Percentiles rank a stretch among this genome's conserved stretches.
phyloP scores from a whole-genome alignment of 2,113 vertebrate genomes.

The Mirza zaza region DNA sequence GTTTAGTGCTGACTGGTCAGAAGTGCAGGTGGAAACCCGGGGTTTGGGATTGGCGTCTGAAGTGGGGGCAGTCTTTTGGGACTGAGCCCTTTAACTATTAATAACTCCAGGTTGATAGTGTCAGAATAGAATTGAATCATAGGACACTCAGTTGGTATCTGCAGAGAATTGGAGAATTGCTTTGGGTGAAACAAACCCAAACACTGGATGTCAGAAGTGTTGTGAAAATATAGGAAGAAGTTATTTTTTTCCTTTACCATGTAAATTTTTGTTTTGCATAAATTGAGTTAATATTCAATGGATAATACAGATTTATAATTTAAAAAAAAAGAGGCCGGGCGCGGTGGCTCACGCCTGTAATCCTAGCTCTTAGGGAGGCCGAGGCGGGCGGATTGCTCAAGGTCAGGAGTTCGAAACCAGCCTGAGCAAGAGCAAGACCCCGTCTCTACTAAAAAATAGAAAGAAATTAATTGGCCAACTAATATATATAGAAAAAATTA shows the following conservation, averaged over 20 bases:
- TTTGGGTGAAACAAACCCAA: neutral
- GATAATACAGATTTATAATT: neutral
- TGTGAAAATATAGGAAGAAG: neutral
- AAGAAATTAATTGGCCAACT: too few relatives aligned
- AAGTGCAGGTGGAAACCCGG: neutral
- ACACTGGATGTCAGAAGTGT: neutral
- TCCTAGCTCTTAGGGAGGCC: too few relatives aligned
- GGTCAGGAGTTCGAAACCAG: too few relatives aligned
- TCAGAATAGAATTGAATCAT: neutral
- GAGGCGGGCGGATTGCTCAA: too few relatives aligned
- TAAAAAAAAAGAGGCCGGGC: too few relatives aligned
- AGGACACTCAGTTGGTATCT: neutral
- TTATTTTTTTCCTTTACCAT: neutral
- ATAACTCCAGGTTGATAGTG: neutral
- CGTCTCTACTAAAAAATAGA: too few relatives aligned
- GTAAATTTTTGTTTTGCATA: neutral
- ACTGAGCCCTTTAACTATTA: neutral
- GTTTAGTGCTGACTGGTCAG: neutral
- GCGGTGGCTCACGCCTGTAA: too few relatives aligned
- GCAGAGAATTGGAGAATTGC: neutral
- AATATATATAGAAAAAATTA: too few relatives aligned
- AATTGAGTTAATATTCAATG: neutral
- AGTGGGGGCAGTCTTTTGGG: neutral
- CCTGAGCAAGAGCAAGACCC: too few relatives aligned
- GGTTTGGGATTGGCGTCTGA: neutral